These are phyloP conservation scores for Allenopithecus nigroviridis DNA, from an alignment of 2,797 vertebrate species.

Conservation along the genomic window DNA sequence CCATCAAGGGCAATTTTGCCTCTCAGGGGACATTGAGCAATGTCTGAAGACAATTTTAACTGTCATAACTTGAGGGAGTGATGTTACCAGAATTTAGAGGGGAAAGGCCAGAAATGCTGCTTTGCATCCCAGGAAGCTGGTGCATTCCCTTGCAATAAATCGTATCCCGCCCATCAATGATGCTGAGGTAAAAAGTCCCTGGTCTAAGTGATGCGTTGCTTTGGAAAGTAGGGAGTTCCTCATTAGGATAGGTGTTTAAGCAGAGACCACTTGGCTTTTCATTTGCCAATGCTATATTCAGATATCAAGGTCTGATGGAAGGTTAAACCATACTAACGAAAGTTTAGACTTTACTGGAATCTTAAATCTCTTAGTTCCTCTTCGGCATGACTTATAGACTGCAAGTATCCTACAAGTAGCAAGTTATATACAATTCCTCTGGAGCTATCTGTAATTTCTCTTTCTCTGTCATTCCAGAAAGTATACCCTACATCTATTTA, in stretches of 20 bases:
- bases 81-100: neutral
- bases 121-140: fast-evolving
- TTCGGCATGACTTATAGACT: neutral
- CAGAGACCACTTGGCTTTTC: neutral
- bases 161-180: no score
- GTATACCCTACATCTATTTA: neutral
- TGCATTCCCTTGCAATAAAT: neutral
- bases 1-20: no score
- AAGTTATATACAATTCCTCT: neutral
- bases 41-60: neutral
- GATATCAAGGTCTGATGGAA: neutral
- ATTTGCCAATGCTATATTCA: neutral
- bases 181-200: neutral
- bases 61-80: neutral
- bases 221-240: neutral
- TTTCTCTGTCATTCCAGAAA: neutral
- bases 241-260: neutral
- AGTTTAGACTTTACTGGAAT: neutral
- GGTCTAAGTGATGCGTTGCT: neutral
- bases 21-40: neutral
- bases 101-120: neutral
- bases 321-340: neutral
- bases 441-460: neutral
- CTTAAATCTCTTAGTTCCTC: neutral
- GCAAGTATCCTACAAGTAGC: neutral